phyloP scores from a whole-genome alignment of 1,140 invertebrate genomes.

The Telenomus remus region DNA sequence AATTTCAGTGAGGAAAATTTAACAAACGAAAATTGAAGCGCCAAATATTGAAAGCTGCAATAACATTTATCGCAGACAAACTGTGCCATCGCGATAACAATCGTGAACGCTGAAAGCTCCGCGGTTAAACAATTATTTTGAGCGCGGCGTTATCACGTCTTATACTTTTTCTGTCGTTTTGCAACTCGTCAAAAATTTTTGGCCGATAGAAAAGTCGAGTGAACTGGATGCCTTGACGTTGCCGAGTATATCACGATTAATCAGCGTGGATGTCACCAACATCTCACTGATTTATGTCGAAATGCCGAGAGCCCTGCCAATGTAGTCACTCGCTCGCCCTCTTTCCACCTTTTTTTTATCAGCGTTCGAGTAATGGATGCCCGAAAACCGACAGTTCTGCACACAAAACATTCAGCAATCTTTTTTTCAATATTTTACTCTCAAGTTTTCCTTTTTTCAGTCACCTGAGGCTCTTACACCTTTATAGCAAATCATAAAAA shows the following conservation, averaged over 20 bases:
- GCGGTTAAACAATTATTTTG: too few relatives aligned
- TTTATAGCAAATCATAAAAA: too few relatives aligned
- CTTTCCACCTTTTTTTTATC: conserved; percentile 40
- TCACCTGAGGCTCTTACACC: too few relatives aligned
- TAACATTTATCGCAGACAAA: too few relatives aligned
- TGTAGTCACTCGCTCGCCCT: conserved; percentile 23
- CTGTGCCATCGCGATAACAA: too few relatives aligned
- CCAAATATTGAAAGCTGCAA: too few relatives aligned
- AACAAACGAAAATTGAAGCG: too few relatives aligned
- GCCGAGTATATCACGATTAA: conserved; percentile 63
- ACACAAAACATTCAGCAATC: conserved; percentile 21
- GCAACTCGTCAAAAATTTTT: conserved; percentile 26
- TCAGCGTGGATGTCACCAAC: conserved; percentile 59
- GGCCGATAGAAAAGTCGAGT: conserved; percentile 36
- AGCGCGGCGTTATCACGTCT: too few relatives aligned
- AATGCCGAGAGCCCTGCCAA: conserved; percentile 42
- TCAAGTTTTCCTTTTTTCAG: too few relatives aligned
- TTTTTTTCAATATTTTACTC: conserved; percentile 2
- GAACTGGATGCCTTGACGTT: conserved; percentile 50
- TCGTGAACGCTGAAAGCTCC: too few relatives aligned
- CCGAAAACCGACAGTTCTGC: conserved; percentile 24
- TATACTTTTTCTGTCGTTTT: conserved; percentile 6
- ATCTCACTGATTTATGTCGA: conserved; percentile 60
- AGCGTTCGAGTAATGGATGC: conserved; percentile 24
- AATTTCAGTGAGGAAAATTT: too few relatives aligned